phyloP scores from a whole-genome alignment of 2,797 vertebrate genomes.

The Brachymystax lenok region DNA sequence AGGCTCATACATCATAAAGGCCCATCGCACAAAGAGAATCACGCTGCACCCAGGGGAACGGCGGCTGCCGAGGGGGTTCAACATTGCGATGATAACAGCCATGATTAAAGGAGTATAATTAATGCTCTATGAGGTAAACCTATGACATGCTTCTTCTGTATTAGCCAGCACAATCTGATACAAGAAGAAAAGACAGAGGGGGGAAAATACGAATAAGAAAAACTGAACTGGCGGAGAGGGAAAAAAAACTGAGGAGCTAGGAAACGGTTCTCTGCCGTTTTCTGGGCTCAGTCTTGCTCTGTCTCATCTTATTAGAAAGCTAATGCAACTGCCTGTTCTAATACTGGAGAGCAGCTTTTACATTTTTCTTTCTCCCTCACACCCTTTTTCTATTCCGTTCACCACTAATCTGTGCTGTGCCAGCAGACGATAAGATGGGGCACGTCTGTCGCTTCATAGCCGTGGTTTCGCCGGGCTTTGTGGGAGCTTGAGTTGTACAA shows the following conservation, averaged over 20 bases:
- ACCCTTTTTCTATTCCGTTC: conserved; percentile 73
- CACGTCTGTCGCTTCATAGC: conserved; percentile 60
- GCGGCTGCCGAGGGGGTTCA: conserved; percentile 57
- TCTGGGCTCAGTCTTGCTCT: conserved; percentile 70
- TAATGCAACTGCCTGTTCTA: conserved; percentile 83
- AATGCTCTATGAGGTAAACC: conserved; percentile 76
- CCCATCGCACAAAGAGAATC: conserved; percentile 64
- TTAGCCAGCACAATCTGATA: conserved; percentile 63
- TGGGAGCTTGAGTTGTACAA: conserved; percentile 44
- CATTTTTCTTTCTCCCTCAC: conserved; percentile 52
- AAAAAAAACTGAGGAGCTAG: conserved; percentile 22
- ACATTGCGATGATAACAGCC: conserved; percentile 62
- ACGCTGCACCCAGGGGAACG: conserved; percentile 38
- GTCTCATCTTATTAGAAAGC: conserved; percentile 79
- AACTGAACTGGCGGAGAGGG: conserved; percentile 14
- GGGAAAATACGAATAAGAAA: conserved; percentile 15
- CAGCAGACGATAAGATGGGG: conserved; percentile 72
- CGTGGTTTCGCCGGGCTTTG: conserved; percentile 53
- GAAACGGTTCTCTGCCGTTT: conserved; percentile 56
- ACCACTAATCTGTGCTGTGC: conserved; percentile 76
- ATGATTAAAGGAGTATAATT: conserved; percentile 72
- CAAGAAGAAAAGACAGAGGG: conserved; percentile 47
- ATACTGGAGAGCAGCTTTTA: conserved; percentile 78
- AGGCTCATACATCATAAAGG: conserved; percentile 76
- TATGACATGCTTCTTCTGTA: conserved; percentile 68